A percentile compares a stretch with the other conserved stretches of the same genome.
These are phyloP conservation scores for Elanus axillaris DNA, from an alignment of 2,113 vertebrate genomes.

Conservation along the genomic window DNA sequence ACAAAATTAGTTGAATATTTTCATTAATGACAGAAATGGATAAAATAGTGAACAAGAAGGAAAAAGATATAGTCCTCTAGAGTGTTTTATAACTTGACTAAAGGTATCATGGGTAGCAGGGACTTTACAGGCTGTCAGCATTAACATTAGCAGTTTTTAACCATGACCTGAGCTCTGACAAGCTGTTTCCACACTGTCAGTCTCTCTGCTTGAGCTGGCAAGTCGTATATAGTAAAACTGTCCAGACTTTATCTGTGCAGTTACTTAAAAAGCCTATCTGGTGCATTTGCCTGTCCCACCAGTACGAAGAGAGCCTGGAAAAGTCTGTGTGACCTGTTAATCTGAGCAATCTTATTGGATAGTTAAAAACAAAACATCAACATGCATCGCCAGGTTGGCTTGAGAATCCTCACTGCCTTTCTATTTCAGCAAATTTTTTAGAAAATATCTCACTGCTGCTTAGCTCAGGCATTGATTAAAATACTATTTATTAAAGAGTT, in stretches of 20 bases:
- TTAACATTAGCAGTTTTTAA: conserved; percentile 68
- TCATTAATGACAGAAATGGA: background rate
- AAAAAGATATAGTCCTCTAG: background rate
- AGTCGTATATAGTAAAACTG: conserved; percentile 58
- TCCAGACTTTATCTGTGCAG: conserved; percentile 62
- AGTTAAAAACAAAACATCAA: conserved; percentile 49
- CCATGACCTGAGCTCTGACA: conserved; percentile 66
- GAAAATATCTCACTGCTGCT: conserved; percentile 48
- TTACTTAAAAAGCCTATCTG: conserved; percentile 57
- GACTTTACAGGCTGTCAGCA: conserved; percentile 65
- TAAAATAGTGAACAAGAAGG: background rate
- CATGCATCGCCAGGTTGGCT: conserved; percentile 37
- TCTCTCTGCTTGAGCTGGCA: conserved; percentile 65
- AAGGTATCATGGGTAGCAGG: conserved; percentile 58
- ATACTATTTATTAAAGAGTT: conserved; percentile 38
- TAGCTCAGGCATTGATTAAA: conserved; percentile 40
- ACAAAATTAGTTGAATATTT: background rate
- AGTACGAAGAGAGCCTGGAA: conserved; percentile 27
- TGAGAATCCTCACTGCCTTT: conserved; percentile 27
- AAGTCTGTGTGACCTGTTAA: conserved; percentile 55
- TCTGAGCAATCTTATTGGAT: conserved; percentile 47
- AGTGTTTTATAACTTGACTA: conserved; percentile 57
- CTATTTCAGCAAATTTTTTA: conserved; percentile 41
- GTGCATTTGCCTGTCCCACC: conserved; percentile 12
- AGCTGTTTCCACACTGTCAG: conserved; percentile 67